A percentile compares a stretch with the other conserved stretches of the same genome.
phyloP scores from a whole-genome alignment of 2,888 invertebrate genomes.

The Latheticus oryzae region DNA sequence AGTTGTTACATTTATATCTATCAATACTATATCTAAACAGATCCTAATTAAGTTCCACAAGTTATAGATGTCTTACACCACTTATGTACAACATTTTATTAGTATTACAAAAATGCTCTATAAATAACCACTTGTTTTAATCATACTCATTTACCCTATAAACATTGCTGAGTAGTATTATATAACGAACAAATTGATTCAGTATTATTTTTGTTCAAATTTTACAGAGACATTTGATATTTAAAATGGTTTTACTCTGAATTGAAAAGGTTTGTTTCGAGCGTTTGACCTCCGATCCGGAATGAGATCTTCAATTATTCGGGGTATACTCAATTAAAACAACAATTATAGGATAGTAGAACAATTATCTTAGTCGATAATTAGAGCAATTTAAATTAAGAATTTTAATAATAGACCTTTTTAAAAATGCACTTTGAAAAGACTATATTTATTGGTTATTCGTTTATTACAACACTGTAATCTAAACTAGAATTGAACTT shows the following conservation, averaged over 20 bases:
- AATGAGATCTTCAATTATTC: constrained; percentile 16
- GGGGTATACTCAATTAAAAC: constrained; percentile 12
- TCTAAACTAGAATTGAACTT: no score
- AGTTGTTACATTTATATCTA: constrained; percentile 10
- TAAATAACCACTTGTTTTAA: not conserved
- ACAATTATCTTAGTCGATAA: constrained; percentile 4
- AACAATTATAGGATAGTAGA: constrained; percentile 16
- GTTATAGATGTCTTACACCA: no score
- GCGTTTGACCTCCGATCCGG: constrained; percentile 2
- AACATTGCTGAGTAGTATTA: not conserved
- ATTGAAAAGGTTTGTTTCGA: no score
- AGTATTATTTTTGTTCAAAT: constrained; percentile 1
- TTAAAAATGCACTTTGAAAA: not conserved
- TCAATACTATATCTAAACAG: not conserved
- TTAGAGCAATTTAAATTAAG: constrained; percentile 11
- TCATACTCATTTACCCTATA: constrained; percentile 5
- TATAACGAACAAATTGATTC: constrained; percentile 3
- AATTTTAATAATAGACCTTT: constrained; percentile 7
- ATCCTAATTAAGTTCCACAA: not conserved
- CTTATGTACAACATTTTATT: no score
- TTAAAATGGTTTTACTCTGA: no score
- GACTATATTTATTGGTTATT: no score
- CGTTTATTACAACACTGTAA: no score
- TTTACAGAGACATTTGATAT: constrained; percentile 5
- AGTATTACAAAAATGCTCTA: no score